Evolutionary conservation across 2,113 vertebrate species (phyloP).

Genomic region (Jacana jacana): DNA sequence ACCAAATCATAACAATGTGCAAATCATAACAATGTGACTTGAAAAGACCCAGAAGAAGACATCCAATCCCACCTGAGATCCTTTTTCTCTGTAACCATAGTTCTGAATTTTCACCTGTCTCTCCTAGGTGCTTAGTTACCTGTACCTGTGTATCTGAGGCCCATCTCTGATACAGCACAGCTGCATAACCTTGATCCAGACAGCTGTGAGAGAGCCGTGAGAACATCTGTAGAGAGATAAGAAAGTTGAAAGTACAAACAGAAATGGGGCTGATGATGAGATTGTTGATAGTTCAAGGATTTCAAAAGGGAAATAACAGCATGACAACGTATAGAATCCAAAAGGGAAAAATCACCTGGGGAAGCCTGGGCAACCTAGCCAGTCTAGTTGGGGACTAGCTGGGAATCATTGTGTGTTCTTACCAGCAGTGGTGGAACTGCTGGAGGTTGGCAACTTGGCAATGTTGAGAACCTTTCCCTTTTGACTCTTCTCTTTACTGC

Average conservation of each 20-base stretch:
- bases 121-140: background rate
- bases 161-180: accelerated
- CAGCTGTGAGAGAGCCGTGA: background rate
- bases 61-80: background rate
- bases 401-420: background rate
- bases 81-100: background rate
- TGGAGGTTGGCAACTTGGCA: background rate
- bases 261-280: background rate
- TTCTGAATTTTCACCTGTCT: background rate
- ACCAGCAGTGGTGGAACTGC: background rate
- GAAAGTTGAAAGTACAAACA: background rate
- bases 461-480: background rate
- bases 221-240: background rate
- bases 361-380: background rate
- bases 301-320: background rate
- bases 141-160: background rate
- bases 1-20: background rate
- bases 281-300: background rate
- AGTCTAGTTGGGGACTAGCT: background rate
- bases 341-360: background rate
- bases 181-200: background rate
- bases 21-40: background rate
- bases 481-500: background rate
- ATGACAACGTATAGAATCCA: background rate
- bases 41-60: background rate